A percentile compares a stretch with the other conserved stretches of the same genome.
phyloP scores from a whole-genome alignment of 2,797 vertebrate genomes.

The Taenioides sp. region DNA sequence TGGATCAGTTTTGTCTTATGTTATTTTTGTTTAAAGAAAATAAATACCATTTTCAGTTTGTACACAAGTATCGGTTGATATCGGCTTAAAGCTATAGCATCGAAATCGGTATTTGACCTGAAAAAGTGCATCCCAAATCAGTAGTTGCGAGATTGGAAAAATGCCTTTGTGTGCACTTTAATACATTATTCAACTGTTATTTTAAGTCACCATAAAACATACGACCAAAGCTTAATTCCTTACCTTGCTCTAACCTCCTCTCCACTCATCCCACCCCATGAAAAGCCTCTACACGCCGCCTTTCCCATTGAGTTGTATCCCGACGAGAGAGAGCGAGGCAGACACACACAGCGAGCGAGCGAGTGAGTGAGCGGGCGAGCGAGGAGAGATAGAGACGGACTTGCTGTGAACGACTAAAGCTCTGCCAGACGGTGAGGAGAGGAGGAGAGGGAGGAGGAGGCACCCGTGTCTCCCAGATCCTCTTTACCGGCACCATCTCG shows the following conservation, averaged over 20 bases:
- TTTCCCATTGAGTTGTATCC: slow-evolving; percentile 1
- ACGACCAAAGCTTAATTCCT: too few relatives aligned
- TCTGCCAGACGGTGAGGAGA: slow-evolving; percentile 45
- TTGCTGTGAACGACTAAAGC: slow-evolving; percentile 29
- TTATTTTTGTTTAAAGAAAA: too few relatives aligned
- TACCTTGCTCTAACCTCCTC: not conserved
- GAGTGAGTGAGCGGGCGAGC: not conserved
- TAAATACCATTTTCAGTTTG: too few relatives aligned
- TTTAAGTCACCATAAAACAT: not conserved
- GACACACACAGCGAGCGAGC: not conserved
- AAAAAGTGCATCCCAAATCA: too few relatives aligned
- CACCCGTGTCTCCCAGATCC: slow-evolving; percentile 21
- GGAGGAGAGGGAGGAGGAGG: slow-evolving; percentile 43
- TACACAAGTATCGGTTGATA: too few relatives aligned
- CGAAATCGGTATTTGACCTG: too few relatives aligned
- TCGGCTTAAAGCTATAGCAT: too few relatives aligned
- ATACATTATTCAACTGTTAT: too few relatives aligned
- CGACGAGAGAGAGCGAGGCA: not conserved
- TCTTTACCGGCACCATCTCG: slow-evolving; percentile 44
- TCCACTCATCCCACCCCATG: not conserved
- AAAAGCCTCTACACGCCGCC: not conserved
- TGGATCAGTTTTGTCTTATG: too few relatives aligned
- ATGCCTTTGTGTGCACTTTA: too few relatives aligned
- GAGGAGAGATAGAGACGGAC: slow-evolving; percentile 19
- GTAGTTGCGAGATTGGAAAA: too few relatives aligned